Base-by-base conservation (phyloP, 2,113 vertebrate genomes). In the Solea senegalensis region DNA sequence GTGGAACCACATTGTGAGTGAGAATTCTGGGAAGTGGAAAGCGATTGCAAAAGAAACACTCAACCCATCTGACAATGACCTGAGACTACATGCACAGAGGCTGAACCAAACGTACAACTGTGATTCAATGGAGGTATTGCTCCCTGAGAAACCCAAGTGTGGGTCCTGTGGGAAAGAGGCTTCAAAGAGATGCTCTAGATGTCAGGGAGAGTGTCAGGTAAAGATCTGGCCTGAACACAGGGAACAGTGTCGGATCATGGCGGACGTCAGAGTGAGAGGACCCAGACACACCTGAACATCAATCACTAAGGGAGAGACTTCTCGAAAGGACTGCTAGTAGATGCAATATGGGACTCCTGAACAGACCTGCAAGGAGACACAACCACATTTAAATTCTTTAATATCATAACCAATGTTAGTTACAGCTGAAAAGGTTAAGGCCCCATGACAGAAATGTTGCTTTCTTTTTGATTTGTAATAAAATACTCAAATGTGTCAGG, bases 201-300 rank as follows among this genome's bases (percentile, higher is more conserved):
- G 97, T 81, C 95, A 91, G 79, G 94, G 90, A 0, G 96, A 96
- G 2, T 99, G 98, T 85, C 97, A 99, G 79, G 94, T 98, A 76
- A 95, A 96, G 77, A 95, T 98, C 82, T 99, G 98, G 97, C 87
- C 94, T 43, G 98, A 95, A 84, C 97, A 99, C 87, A 93, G 95
- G 82, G 89, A 86, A 67, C 82, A 90, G n/a, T 99, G 98, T 76
- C 90, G 94, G 73, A 85, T 96, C 34, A 85, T 96, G 81, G 72
- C 80, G 0, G 88, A 89, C 16, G 74, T 86, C 74, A 69, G 72
- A 44, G 21, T 21, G 62, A 74, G 75, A 90, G 74, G 69, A 66
- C 77, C 16, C 84, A 93, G 8, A 87, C 58, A 3, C 66, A 89
- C 3, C 43, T 63, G 7, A 81, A 84, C 61, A 43, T 84, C 43